phyloP scores from a whole-genome alignment of 2,888 invertebrate genomes.

The Lasius fuliginosus region DNA sequence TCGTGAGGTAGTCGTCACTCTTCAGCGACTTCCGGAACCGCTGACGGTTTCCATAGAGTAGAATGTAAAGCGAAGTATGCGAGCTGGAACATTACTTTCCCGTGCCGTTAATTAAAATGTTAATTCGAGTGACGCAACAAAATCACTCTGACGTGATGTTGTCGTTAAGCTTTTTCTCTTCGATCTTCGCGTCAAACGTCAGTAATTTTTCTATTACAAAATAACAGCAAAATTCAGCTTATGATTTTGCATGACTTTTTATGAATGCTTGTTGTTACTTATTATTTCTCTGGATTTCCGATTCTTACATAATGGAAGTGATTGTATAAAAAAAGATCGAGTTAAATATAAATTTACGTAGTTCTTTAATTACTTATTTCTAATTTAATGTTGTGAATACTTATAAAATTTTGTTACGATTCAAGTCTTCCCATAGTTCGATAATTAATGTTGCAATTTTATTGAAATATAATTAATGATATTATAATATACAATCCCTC shows the following conservation, averaged over 20 bases:
- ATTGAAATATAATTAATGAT: background rate
- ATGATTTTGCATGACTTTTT: background rate
- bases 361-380: slow-evolving; percentile 13
- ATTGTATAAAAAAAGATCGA: background rate
- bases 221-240: background rate
- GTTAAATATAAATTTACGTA: background rate
- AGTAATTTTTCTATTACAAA: background rate
- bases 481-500: background rate
- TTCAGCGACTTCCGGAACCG: slow-evolving; percentile 52
- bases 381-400: background rate
- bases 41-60: slow-evolving; percentile 53
- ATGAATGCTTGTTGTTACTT: background rate
- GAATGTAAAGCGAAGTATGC: slow-evolving; percentile 36
- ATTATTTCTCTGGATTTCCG: background rate
- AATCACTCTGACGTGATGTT: slow-evolving; percentile 12
- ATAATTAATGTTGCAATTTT: slow-evolving; percentile 4
- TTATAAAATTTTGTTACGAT: background rate
- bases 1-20: slow-evolving; percentile 38
- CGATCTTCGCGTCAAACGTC: background rate
- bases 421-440: background rate
- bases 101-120: slow-evolving; percentile 78
- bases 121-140: slow-evolving; percentile 71
- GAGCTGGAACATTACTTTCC: slow-evolving; percentile 33
- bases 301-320: background rate
- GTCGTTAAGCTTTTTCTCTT: slow-evolving; percentile 21